Conservation (phyloP, 1,140 invertebrate genomes). For the Elysia chlorotica region DNA sequence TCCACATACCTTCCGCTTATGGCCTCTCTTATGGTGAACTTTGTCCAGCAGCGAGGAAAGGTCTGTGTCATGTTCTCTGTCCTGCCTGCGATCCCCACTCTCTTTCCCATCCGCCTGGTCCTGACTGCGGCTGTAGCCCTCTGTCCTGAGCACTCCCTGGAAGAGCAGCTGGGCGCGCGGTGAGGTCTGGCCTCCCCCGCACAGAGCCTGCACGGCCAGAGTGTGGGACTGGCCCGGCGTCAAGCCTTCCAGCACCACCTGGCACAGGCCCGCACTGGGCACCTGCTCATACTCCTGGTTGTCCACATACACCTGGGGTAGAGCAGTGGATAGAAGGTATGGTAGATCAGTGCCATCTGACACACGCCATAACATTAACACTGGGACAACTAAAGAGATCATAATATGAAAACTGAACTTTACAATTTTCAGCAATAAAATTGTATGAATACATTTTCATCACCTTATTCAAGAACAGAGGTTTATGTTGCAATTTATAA, state of each 20-base stretch:
- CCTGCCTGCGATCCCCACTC: constrained; percentile 13
- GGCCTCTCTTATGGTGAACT: constrained; percentile 36
- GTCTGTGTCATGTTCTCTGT: constrained; percentile 37
- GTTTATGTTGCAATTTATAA: too few relatives aligned
- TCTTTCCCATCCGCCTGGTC: constrained; percentile 3
- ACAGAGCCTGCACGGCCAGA: constrained; percentile 49
- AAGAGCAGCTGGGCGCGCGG: constrained; percentile 41
- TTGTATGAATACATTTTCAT: too few relatives aligned
- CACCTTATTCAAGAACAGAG: too few relatives aligned
- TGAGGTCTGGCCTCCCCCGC: constrained; percentile 40
- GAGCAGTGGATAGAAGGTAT: not conserved
- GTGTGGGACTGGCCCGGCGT: constrained; percentile 33
- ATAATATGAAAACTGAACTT: too few relatives aligned
- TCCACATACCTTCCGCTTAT: constrained; percentile 37
- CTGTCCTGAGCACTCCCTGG: constrained; percentile 33
- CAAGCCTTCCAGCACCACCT: constrained; percentile 44
- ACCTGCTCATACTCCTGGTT: constrained; percentile 36
- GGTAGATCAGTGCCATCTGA: too few relatives aligned
- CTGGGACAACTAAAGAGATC: too few relatives aligned
- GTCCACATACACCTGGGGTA: constrained; percentile 43
- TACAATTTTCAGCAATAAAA: too few relatives aligned
- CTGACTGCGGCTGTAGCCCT: too few relatives aligned
- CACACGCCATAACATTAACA: too few relatives aligned
- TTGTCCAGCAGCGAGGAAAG: constrained; percentile 38
- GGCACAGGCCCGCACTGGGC: constrained; percentile 36